phyloP scores from a whole-genome alignment of 2,888 invertebrate genomes.

The Spatulosminthurus flaviceps region DNA sequence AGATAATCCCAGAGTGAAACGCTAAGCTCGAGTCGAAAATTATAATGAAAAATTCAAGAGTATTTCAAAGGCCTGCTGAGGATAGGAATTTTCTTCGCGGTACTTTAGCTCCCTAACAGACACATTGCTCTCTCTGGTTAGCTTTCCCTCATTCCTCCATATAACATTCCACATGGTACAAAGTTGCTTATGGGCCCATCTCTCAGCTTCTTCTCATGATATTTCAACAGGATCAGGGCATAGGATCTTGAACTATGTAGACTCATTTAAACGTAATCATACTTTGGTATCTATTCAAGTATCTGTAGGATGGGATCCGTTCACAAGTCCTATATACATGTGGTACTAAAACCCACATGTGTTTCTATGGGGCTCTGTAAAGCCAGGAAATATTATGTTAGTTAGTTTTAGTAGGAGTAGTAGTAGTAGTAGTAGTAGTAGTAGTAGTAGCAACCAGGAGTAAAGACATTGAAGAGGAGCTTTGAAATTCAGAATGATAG shows the following conservation, averaged over 20 bases:
- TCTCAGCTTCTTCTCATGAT: slow-evolving; percentile 22
- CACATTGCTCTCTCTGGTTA: not conserved
- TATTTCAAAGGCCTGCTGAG: slow-evolving; percentile 39
- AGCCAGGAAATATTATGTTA: not conserved
- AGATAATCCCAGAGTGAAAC: slow-evolving; percentile 41
- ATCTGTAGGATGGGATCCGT: too few relatives aligned
- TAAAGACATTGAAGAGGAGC: not conserved
- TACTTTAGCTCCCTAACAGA: not conserved
- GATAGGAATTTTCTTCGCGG: slow-evolving; percentile 27
- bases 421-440: too few relatives aligned
- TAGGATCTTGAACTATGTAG: not conserved
- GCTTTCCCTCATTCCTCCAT: slow-evolving; percentile 28
- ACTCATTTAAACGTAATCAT: not conserved
- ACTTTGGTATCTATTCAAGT: not conserved
- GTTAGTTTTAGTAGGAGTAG: too few relatives aligned
- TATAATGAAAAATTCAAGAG: slow-evolving; percentile 45
- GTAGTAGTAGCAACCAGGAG: not conserved
- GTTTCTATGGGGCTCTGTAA: not conserved
- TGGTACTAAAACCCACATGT: too few relatives aligned
- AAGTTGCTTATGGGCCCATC: not conserved
- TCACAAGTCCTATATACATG: too few relatives aligned
- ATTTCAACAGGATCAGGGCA: slow-evolving; percentile 22
- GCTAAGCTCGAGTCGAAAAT: slow-evolving; percentile 29
- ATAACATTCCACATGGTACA: slow-evolving; percentile 33
- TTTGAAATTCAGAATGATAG: not conserved